These are phyloP conservation scores for Cyphomyrus plagiostoma DNA, from an alignment of 2,113 vertebrate genomes.

Conservation along the genomic window DNA sequence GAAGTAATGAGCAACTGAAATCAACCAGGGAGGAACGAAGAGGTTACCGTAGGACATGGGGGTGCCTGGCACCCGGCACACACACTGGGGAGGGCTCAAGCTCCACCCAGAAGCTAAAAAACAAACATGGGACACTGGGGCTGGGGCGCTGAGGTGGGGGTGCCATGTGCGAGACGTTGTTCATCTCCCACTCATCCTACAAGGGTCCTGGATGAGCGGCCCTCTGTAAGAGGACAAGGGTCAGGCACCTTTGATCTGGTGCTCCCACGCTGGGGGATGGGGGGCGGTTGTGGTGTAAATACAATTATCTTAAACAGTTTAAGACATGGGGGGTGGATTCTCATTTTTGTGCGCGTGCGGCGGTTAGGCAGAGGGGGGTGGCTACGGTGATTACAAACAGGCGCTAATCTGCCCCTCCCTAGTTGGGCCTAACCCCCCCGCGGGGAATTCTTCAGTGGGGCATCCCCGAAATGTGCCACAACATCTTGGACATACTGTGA, in stretches of 20 bases:
- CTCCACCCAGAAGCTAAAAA: neutral
- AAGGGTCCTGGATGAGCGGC: neutral
- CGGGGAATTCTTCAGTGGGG: neutral
- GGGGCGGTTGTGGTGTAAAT: conserved; percentile 46
- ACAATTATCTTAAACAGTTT: conserved; percentile 66
- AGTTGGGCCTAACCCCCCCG: conserved; percentile 37
- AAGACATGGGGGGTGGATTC: conserved; percentile 41
- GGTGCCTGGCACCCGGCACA: neutral
- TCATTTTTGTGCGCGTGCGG: conserved; percentile 4
- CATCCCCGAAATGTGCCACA: neutral
- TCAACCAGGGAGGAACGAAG: neutral
- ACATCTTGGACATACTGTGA: neutral
- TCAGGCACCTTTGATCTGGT: conserved; percentile 56
- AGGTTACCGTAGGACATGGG: neutral
- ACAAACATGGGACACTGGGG: neutral
- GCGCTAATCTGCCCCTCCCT: conserved; percentile 53
- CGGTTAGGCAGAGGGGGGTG: conserved; percentile 31
- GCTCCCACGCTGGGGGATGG: conserved; percentile 47
- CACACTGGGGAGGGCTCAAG: neutral
- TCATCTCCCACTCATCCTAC: neutral
- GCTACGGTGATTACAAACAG: conserved; percentile 40
- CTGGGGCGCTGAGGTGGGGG: neutral
- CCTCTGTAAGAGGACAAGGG: conserved; percentile 49
- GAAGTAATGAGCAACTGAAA: neutral
- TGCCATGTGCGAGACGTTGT: neutral